Base-by-base conservation (phyloP, 2,888 invertebrate genomes). In the Papilio elwesi region DNA sequence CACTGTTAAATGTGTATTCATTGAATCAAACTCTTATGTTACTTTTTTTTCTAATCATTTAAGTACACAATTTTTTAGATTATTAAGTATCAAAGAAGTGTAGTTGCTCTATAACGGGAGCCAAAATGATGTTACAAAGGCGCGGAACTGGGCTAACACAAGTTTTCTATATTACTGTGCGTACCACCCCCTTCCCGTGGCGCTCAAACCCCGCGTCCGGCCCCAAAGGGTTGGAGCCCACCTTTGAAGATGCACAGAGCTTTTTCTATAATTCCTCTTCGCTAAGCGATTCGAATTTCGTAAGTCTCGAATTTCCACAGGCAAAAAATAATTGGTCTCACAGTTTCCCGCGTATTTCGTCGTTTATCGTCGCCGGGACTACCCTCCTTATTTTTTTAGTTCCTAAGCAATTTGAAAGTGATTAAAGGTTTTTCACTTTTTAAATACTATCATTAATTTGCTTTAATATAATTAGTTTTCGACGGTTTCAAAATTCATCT, bases 41-140 rank as follows among this genome's bases (percentile, higher is more conserved):
- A 43, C 6, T 43, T 43, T 6, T 43, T 43, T 26, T 43, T 43
- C 6, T n/a, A n/a, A 43, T 43, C 7, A 43, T 43, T 43, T 6
- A 7, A 43, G 7, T 43, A 1, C 43, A 43, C 7, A 43, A 43
- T 11, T n/a, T n/a, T n/a, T 36, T 10, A 68, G 70, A 26, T 70
- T 49, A 72, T 52, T 36, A 53, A 84, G 68, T 78, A 80, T 79
- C 90, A 89, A 90, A 64, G 78, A 57, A 1, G 3, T n/a, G 74
- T 69, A 57, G 49, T 76, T 87, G 59, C n/a, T 65, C 76, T 89
- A 83, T 74, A 85, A 80, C 82, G 85, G 87, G 90, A 90, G 89
- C 91, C 92, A 87, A 93, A 93, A 93, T 93, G 93, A 93, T 93
- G 93, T 93, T 93, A 93, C 93, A 93, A 93, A 93, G 92, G 91